These are phyloP conservation scores for Frieseomelitta varia DNA, from an alignment of 1,140 invertebrate species.

Conservation along the genomic window DNA sequence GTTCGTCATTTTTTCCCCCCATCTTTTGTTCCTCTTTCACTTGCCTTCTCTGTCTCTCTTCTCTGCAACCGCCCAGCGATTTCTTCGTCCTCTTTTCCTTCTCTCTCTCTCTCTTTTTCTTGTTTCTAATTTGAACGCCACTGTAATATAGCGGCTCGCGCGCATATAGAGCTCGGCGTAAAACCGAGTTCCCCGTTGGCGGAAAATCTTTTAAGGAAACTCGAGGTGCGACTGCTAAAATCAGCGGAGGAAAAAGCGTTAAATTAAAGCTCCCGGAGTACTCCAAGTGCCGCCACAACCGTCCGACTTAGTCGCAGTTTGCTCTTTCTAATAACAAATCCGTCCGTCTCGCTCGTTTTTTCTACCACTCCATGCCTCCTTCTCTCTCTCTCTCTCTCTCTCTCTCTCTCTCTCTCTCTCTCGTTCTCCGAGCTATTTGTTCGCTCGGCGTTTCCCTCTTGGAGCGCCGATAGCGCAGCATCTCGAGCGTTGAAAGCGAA, in stretches of 20 bases:
- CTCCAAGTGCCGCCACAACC: conserved; percentile 25
- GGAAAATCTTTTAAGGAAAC: conserved; percentile 65
- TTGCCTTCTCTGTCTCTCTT: background rate
- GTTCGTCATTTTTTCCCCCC: conserved; percentile 46
- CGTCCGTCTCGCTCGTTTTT: background rate
- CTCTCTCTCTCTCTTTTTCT: conserved; percentile 1
- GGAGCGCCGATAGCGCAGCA: background rate
- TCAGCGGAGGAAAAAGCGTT: conserved; percentile 54
- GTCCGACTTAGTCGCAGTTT: conserved; percentile 28
- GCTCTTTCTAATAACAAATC: conserved; percentile 45
- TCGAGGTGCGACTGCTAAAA: conserved; percentile 57
- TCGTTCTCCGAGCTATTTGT: background rate
- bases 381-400: background rate
- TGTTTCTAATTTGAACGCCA: conserved; percentile 60
- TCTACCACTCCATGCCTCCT: no score
- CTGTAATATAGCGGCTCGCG: conserved; percentile 50
- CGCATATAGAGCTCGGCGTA: conserved; percentile 36
- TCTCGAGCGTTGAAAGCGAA: background rate
- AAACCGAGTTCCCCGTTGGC: conserved; percentile 53
- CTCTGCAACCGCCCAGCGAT: conserved; percentile 3
- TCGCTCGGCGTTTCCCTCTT: background rate
- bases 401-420: background rate
- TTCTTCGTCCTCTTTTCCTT: background rate
- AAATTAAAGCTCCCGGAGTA: conserved; percentile 54
- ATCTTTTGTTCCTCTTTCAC: background rate